phyloP scores from a whole-genome alignment of 2,113 vertebrate species.

The Misgurnus anguillicaudatus region DNA sequence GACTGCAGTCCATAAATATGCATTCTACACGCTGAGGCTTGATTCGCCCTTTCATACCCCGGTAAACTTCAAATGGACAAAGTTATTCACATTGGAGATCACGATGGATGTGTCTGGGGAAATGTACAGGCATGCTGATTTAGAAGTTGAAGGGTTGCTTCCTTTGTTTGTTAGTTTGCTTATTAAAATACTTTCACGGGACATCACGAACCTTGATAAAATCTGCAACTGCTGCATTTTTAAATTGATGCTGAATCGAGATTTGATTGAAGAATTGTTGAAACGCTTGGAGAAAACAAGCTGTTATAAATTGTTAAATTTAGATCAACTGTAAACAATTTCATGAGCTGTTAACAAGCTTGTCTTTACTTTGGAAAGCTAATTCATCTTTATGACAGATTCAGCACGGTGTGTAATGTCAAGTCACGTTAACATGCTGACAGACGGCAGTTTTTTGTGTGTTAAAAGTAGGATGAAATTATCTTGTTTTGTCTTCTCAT shows the following conservation, averaged over 20 bases:
- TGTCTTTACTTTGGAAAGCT: neutral
- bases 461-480: neutral
- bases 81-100: neutral
- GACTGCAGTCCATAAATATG: constrained; percentile 10
- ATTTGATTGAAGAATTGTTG: neutral
- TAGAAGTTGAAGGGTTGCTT: neutral
- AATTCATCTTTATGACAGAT: neutral
- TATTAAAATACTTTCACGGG: neutral
- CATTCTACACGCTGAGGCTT: constrained; percentile 35
- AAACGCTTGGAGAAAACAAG: neutral
- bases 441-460: neutral
- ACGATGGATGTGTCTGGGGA: neutral
- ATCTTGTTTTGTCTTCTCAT: neutral
- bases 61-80: neutral
- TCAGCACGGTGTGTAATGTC: neutral
- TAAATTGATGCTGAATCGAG: neutral
- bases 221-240: neutral
- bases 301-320: neutral
- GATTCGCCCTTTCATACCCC: constrained; percentile 1
- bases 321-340: neutral
- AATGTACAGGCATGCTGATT: neutral
- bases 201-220: neutral
- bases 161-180: neutral
- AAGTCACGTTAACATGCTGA: too few species aligned
- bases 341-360: neutral